Evolutionary conservation across 2,888 invertebrate species (phyloP).

Genomic region (Tachina fera): DNA sequence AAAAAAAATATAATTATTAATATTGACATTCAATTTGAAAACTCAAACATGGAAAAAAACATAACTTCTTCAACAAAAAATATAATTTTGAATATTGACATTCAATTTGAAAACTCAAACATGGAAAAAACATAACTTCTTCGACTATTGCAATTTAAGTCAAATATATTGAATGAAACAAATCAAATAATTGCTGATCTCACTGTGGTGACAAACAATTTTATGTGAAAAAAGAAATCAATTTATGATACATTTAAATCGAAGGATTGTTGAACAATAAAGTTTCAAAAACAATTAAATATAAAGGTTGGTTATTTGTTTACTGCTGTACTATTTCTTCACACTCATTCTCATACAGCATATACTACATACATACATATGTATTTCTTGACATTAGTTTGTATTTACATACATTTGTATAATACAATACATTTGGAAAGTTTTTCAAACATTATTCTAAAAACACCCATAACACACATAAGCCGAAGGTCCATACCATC

Average conservation of each 20-base stretch:
- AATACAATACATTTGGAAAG: not conserved
- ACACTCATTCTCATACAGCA: constrained; percentile 26
- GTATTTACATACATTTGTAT: not conserved
- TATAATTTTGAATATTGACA: not conserved
- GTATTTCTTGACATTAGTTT: constrained; percentile 31
- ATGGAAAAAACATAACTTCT: constrained; percentile 8
- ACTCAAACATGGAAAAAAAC: not conserved
- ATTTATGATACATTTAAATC: not conserved
- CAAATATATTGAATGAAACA: constrained; percentile 80
- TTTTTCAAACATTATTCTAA: not conserved
- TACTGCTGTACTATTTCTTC: constrained; percentile 21
- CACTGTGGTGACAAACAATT: constrained; percentile 82
- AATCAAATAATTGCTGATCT: constrained; percentile 82
- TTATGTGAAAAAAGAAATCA: constrained; percentile 79
- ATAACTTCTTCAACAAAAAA: constrained; percentile 31
- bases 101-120: constrained; percentile 6
- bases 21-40: constrained; percentile 13
- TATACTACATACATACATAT: too few relatives aligned
- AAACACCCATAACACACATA: constrained; percentile 7
- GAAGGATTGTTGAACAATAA: constrained; percentile 34
- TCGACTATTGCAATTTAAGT: constrained; percentile 70
- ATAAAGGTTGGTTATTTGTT: constrained; percentile 58
- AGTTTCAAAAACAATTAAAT: constrained; percentile 17
- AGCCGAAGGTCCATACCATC: too few relatives aligned
- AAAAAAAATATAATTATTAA: constrained; percentile 19